Conservation (phyloP, 2,113 vertebrate species). For the Ochotona curzoniae region DNA sequence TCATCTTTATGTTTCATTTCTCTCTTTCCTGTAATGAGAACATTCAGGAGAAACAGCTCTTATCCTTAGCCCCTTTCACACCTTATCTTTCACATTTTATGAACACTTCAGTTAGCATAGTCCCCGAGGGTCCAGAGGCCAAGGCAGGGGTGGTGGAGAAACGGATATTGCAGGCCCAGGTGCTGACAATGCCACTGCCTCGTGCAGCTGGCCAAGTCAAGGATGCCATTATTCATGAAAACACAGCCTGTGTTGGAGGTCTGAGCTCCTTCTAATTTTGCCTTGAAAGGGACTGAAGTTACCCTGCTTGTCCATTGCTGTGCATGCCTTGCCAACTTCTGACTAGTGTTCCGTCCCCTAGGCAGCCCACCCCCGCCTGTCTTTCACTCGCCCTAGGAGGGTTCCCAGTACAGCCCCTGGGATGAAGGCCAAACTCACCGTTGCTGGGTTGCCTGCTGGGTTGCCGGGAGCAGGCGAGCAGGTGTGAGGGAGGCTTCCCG, state of each 20-base stretch:
- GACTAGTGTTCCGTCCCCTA: not conserved
- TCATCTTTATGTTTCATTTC: not conserved
- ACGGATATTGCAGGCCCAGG: not conserved
- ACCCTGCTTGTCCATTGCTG: not conserved
- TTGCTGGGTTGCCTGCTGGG: constrained; percentile 70
- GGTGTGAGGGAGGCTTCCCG: not conserved
- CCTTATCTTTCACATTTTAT: not conserved
- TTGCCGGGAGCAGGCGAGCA: constrained; percentile 2
- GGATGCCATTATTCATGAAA: too few species aligned
- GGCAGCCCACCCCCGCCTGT: not conserved
- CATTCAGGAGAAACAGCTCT: not conserved
- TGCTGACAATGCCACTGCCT: not conserved
- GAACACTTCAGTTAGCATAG: not conserved
- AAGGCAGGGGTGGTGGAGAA: not conserved
- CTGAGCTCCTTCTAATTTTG: not conserved
- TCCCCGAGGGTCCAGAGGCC: not conserved
- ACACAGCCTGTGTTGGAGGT: not conserved
- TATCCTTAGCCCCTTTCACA: too few species aligned
- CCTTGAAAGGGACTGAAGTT: not conserved
- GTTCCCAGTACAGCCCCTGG: not conserved
- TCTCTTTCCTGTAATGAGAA: not conserved
- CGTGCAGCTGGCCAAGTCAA: too few species aligned
- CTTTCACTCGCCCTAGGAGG: not conserved
- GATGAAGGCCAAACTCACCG: constrained; percentile 67
- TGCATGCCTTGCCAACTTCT: not conserved